A percentile compares a stretch with the other conserved stretches of the same genome.
Conservation (phyloP, 1,140 invertebrate species). For the Drosophila insularis region DNA sequence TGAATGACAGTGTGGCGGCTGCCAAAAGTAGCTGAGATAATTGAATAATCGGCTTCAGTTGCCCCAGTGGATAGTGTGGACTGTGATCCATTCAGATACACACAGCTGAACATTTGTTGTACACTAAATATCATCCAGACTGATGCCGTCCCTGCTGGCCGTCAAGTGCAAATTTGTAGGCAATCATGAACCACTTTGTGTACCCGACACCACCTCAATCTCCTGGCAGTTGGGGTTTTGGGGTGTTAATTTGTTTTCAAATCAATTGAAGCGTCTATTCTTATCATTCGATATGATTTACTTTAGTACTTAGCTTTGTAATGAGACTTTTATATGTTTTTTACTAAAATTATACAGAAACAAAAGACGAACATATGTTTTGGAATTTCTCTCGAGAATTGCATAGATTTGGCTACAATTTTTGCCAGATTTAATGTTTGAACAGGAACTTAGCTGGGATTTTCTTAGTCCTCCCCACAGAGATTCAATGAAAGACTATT, state of each 20-base stretch:
- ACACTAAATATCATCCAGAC: background rate
- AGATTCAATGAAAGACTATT: too few species aligned
- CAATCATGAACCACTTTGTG: constrained; percentile 57
- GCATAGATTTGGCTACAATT: too few species aligned
- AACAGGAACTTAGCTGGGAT: too few species aligned
- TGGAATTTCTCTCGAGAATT: too few species aligned
- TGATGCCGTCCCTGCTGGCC: background rate
- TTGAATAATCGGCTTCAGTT: constrained; percentile 74
- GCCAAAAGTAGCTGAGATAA: constrained; percentile 63
- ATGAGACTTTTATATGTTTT: constrained; percentile 48
- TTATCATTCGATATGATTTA: constrained; percentile 44
- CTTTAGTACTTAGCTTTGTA: constrained; percentile 39
- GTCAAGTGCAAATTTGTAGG: constrained; percentile 72
- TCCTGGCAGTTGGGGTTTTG: background rate
- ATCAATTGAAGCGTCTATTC: constrained; percentile 43
- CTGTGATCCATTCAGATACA: constrained; percentile 27
- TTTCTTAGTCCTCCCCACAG: too few species aligned
- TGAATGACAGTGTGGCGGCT: constrained; percentile 40
- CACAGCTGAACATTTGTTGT: constrained; percentile 6
- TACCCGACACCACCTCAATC: constrained; percentile 1
- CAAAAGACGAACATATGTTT: background rate
- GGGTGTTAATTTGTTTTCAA: constrained; percentile 51
- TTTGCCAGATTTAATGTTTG: too few species aligned
- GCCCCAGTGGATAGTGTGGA: constrained; percentile 27
- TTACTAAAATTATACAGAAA: constrained; percentile 36